A percentile compares a stretch with the other conserved stretches of the same genome.
phyloP scores from a whole-genome alignment of 2,113 vertebrate species.

The Pionites leucogaster region DNA sequence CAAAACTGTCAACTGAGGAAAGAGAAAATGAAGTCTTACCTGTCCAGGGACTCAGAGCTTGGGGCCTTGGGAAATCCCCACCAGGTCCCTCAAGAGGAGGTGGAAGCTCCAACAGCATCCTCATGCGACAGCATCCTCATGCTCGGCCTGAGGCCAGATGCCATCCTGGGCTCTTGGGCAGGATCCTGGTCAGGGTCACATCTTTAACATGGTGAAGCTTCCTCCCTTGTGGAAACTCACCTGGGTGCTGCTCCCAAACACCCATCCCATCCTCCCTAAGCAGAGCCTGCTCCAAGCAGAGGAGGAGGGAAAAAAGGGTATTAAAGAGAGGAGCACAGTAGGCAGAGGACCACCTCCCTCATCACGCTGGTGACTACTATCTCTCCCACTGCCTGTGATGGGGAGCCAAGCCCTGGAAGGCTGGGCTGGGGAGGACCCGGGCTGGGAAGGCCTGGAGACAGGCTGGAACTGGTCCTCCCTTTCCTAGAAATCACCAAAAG shows the following conservation, averaged over 20 bases:
- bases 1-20: background rate
- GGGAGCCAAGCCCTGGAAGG: background rate
- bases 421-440: background rate
- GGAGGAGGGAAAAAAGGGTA: background rate
- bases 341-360: background rate
- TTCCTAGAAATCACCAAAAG: background rate
- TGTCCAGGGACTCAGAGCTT: fast-evolving
- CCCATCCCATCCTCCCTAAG: fast-evolving
- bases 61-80: background rate
- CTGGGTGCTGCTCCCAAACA: background rate
- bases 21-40: background rate
- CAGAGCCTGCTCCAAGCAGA: background rate
- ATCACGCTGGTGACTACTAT: background rate
- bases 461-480: background rate
- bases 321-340: background rate
- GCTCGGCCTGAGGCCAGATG: background rate
- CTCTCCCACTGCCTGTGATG: background rate
- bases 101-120: background rate
- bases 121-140: too few species aligned
- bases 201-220: fast-evolving
- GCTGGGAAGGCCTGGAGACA: background rate
- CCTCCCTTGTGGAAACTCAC: background rate
- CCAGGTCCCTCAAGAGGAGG: background rate
- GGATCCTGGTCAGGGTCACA: fast-evolving
- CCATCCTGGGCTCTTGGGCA: background rate